These are phyloP conservation scores for Rhagologus leucostigma DNA, from an alignment of 2,113 vertebrate species.

Conservation along the genomic window DNA sequence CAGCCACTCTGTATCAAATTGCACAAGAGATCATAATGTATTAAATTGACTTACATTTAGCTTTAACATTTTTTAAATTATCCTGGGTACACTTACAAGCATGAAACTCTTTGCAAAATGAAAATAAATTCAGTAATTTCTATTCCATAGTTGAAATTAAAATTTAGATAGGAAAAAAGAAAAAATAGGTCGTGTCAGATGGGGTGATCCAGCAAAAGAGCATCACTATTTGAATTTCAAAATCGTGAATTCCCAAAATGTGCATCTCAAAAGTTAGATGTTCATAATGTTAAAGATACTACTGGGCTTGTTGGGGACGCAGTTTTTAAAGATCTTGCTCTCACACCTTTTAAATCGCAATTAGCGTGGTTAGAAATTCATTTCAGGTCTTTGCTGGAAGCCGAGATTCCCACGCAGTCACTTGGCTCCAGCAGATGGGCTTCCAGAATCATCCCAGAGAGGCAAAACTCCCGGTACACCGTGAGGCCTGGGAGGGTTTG, in stretches of 20 bases:
- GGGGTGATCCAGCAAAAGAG: neutral
- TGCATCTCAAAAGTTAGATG: neutral
- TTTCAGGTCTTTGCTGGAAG: neutral
- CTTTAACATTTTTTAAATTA: neutral
- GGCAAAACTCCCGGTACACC: accelerated
- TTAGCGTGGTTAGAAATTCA: neutral
- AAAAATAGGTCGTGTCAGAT: neutral
- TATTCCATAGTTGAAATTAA: neutral
- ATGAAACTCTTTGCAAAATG: neutral
- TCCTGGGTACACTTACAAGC: neutral
- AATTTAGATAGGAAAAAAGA: neutral
- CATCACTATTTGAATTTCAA: neutral
- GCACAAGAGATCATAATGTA: too few species aligned
- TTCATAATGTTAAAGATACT: neutral
- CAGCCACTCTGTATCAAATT: neutral
- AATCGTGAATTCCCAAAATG: neutral
- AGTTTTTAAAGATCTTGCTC: neutral
- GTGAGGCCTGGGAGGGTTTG: neutral
- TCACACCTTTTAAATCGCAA: neutral
- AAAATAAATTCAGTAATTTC: neutral
- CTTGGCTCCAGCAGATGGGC: neutral
- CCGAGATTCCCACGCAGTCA: neutral
- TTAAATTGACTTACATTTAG: neutral
- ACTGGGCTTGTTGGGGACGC: neutral
- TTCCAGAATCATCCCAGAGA: neutral